Percentiles rank a stretch among this genome's conserved stretches.
Evolutionary conservation across 2,888 invertebrate species (phyloP).

Genomic region (Oscheius myriophilus): DNA sequence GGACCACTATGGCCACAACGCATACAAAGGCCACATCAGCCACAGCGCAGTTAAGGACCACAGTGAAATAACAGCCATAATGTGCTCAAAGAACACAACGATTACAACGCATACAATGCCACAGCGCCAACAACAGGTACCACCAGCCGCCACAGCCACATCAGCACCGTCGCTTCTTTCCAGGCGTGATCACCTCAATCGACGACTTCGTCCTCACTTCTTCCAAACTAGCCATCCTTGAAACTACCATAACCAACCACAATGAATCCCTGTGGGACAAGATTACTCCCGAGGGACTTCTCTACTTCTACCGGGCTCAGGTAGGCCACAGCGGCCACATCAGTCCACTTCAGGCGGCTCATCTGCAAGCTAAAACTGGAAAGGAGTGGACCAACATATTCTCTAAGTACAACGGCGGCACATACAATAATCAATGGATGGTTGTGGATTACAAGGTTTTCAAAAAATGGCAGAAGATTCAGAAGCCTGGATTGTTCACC

Average conservation of each 20-base stretch:
- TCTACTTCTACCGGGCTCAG: slow-evolving; percentile 79
- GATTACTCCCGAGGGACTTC: slow-evolving; percentile 77
- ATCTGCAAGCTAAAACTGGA: slow-evolving; percentile 41
- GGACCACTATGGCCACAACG: no score
- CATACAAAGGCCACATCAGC: no score
- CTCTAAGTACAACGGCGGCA: slow-evolving; percentile 81
- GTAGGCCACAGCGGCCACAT: slow-evolving; percentile 71
- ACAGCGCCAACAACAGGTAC: no score
- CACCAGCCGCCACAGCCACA: no score
- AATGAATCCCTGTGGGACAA: slow-evolving; percentile 78
- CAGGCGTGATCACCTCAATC: slow-evolving; percentile 62
- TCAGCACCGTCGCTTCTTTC: neutral
- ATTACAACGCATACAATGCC: no score
- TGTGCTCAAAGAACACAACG: no score
- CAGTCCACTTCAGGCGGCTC: slow-evolving; percentile 34
- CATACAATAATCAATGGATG: slow-evolving; percentile 84
- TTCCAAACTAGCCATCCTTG: slow-evolving; percentile 76
- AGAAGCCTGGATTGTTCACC: slow-evolving; percentile 75
- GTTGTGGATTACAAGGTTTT: slow-evolving; percentile 80
- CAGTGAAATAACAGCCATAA: no score
- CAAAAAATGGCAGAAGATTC: slow-evolving; percentile 55
- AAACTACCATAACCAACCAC: slow-evolving; percentile 82
- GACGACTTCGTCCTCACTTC: slow-evolving; percentile 67
- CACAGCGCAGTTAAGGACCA: no score
- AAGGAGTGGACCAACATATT: slow-evolving; percentile 71